Percentiles rank a stretch among this genome's conserved stretches.
Evolutionary conservation across 1,140 invertebrate genomes (phyloP).

Genomic region (Papilio dardanus): DNA sequence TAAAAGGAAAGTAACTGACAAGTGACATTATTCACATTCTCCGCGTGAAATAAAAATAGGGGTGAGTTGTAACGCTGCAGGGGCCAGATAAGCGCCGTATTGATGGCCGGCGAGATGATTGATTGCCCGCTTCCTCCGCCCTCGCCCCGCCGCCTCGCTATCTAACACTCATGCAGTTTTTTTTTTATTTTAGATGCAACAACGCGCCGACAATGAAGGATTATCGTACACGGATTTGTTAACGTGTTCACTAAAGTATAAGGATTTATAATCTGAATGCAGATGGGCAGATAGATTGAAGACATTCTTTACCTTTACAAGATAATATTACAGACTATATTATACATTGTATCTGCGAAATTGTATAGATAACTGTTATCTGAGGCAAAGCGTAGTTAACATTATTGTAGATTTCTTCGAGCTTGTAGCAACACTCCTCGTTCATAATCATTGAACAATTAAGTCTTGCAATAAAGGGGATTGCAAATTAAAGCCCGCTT

Average conservation of each 20-base stretch:
- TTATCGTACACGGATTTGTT: conserved; percentile 13
- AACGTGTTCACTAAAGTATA: no score
- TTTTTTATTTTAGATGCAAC: conserved; percentile 18
- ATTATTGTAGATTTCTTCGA: not conserved
- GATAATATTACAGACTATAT: not conserved
- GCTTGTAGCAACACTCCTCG: conserved; percentile 2
- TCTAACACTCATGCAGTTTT: conserved; percentile 14
- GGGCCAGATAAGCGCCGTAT: conserved; percentile 38
- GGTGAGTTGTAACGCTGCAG: conserved; percentile 22
- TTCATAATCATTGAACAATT: conserved; percentile 36
- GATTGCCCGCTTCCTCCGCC: not conserved
- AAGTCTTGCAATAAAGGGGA: conserved; percentile 34
- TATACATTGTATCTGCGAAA: not conserved
- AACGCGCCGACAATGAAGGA: not conserved
- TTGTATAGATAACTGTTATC: not conserved
- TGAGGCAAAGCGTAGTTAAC: not conserved
- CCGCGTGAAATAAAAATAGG: conserved; percentile 18
- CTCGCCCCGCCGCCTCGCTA: not conserved
- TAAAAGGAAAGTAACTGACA: conserved; percentile 32
- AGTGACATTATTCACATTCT: conserved; percentile 34
- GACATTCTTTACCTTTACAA: no score
- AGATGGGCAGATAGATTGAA: not conserved
- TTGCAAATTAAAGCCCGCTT: conserved; percentile 33
- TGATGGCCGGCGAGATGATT: conserved; percentile 39
- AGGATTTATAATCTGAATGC: no score